A percentile compares a stretch with the other conserved stretches of the same genome.
These are phyloP conservation scores for Champsocephalus gunnari DNA, from an alignment of 2,797 vertebrate genomes.

Conservation along the genomic window DNA sequence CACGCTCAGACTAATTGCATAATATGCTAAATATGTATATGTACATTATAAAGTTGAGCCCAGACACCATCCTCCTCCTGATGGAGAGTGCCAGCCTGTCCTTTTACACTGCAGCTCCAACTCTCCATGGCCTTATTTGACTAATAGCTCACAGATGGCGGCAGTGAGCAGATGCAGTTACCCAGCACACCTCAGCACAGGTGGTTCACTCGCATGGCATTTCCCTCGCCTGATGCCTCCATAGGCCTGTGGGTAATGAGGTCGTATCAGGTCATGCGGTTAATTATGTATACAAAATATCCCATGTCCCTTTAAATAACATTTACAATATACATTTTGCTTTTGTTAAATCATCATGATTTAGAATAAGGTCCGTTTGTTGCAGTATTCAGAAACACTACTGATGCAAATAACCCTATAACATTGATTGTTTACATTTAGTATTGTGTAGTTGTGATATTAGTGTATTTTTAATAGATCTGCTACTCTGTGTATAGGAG, in stretches of 20 bases:
- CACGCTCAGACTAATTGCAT: slow-evolving; percentile 1
- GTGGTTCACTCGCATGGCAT: slow-evolving; percentile 69
- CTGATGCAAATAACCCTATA: not conserved
- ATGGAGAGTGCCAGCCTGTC: slow-evolving; percentile 50
- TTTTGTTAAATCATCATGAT: not conserved
- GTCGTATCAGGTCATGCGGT: slow-evolving; percentile 10
- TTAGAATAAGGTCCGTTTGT: not conserved
- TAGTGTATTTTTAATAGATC: not conserved
- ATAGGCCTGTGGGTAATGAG: slow-evolving; percentile 30
- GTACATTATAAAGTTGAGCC: slow-evolving; percentile 19
- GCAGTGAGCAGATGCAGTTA: slow-evolving; percentile 66
- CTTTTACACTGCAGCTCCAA: slow-evolving; percentile 57
- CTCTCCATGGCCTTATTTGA: slow-evolving; percentile 67
- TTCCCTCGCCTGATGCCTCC: slow-evolving; percentile 49
- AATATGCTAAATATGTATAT: slow-evolving; percentile 2
- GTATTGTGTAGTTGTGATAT: not conserved
- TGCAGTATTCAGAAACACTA: not conserved
- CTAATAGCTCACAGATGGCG: slow-evolving; percentile 79
- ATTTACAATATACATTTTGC: not conserved
- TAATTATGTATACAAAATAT: slow-evolving; percentile 22
- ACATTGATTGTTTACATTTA: slow-evolving; percentile 11
- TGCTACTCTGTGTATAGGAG: not conserved
- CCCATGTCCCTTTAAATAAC: slow-evolving; percentile 13
- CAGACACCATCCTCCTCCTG: not conserved
- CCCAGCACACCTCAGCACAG: slow-evolving; percentile 67